Percentiles rank a stretch among this genome's conserved stretches.
phyloP scores from a whole-genome alignment of 2,113 vertebrate species.

The Crotalus horridus region DNA sequence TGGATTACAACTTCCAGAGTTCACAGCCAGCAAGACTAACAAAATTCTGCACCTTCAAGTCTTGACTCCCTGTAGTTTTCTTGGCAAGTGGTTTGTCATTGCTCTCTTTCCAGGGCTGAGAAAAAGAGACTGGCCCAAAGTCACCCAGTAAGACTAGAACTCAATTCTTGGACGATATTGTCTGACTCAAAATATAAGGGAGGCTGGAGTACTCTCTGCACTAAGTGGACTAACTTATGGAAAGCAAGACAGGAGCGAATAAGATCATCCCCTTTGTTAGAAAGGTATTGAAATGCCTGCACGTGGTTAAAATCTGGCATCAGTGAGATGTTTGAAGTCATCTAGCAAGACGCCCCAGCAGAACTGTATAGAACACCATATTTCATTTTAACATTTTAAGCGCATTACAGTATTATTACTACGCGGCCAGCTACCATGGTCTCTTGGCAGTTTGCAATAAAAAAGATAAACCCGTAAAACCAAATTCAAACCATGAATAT shows the following conservation, averaged over 20 bases:
- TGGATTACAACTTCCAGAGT: neutral
- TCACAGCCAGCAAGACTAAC: neutral
- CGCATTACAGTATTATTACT: neutral
- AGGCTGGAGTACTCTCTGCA: neutral
- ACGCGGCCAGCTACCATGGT: neutral
- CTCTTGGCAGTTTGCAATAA: neutral
- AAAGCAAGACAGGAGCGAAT: neutral
- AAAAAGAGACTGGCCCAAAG: neutral
- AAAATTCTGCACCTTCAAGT: neutral
- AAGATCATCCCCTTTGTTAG: neutral
- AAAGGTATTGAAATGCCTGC: neutral
- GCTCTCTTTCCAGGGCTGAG: neutral
- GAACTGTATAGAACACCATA: neutral
- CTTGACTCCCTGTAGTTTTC: neutral
- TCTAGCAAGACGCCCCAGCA: neutral
- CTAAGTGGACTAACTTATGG: neutral
- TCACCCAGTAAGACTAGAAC: neutral
- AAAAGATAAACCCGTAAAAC: neutral
- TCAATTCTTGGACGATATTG: neutral
- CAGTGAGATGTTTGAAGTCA: neutral
- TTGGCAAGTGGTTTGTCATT: neutral
- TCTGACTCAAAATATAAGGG: neutral
- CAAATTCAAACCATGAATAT: neutral
- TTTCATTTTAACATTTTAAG: neutral
- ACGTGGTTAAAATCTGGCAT: neutral